phyloP scores from a whole-genome alignment of 2,113 vertebrate genomes.

The Mus spicilegus region DNA sequence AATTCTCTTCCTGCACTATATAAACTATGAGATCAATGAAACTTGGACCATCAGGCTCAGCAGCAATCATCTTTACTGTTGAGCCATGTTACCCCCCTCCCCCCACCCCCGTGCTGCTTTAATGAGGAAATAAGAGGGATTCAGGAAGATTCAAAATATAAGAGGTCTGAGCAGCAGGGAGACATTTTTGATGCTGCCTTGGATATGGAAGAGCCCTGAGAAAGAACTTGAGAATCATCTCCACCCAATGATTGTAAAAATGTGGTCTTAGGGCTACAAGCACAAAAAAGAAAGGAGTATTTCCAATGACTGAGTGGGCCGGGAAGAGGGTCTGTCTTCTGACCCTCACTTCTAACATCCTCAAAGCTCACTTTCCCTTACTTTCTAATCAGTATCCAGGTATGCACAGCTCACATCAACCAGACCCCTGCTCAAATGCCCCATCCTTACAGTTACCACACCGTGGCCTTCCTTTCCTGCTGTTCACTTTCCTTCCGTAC shows the following conservation, averaged over 20 bases:
- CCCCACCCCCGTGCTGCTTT: neutral
- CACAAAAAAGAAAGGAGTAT: neutral
- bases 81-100: neutral
- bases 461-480: fast-evolving
- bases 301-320: neutral
- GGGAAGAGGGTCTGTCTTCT: neutral
- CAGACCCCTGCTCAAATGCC: neutral
- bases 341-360: neutral
- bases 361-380: neutral
- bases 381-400: neutral
- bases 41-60: neutral
- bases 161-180: neutral
- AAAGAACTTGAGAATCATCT: neutral
- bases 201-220: neutral
- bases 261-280: neutral
- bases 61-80: neutral
- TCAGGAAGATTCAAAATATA: neutral
- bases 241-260: neutral
- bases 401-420: neutral
- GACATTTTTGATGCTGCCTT: neutral
- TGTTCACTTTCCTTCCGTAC: neutral
- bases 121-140: too few species aligned
- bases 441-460: neutral
- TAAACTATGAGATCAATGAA: neutral
- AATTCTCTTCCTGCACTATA: neutral